Conservation (phyloP, 2,888 invertebrate species). For the Brenthis ino region DNA sequence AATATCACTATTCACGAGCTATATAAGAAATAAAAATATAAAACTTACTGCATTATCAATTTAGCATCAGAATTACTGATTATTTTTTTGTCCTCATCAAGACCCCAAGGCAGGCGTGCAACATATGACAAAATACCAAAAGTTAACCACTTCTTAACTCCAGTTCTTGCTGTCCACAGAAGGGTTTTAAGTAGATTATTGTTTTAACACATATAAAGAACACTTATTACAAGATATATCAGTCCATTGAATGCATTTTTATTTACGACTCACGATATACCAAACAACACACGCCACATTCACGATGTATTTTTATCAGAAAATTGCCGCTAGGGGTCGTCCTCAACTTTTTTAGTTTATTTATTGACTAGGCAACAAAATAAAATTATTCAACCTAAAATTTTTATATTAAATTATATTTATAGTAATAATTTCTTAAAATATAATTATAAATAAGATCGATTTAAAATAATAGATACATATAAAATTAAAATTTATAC, state of each 20-base stretch:
- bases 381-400: conserved; percentile 1
- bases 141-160: conserved; percentile 56
- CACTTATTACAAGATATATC: conserved; percentile 59
- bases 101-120: conserved; percentile 81
- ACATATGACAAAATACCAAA: conserved; percentile 77
- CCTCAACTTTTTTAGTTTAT: conserved; percentile 37
- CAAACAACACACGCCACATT: conserved; percentile 84
- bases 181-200: conserved; percentile 50
- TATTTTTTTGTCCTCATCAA: conserved; percentile 78
- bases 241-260: conserved; percentile 71
- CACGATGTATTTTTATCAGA: conserved; percentile 72
- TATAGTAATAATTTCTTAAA: not conserved
- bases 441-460: not conserved
- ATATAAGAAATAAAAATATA: conserved; percentile 49
- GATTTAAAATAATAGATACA: no score
- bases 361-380: conserved; percentile 23
- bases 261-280: conserved; percentile 78
- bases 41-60: conserved; percentile 80
- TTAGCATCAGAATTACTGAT: conserved; percentile 73
- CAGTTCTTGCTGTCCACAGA: conserved; percentile 51
- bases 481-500: no score
- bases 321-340: conserved; percentile 71
- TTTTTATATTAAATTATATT: not conserved
- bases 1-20: conserved; percentile 38
- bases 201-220: conserved; percentile 58